Evolutionary conservation across 2,888 invertebrate species (phyloP), one percentile per base, ranked within the genome.

Genomic region (Drosophila histrio): DNA sequence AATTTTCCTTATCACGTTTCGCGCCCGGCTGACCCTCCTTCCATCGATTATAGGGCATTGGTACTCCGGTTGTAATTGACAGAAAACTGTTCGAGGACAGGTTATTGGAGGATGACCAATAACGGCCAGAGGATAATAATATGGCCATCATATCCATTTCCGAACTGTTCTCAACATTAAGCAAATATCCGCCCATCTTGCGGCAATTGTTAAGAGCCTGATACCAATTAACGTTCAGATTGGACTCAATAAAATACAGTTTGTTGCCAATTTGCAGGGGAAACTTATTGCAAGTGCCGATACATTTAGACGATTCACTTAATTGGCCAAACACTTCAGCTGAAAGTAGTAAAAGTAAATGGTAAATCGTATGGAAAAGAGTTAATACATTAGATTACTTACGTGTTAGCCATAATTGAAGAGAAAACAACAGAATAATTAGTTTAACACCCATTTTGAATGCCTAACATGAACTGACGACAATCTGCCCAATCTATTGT

Each of bases 21-120:
- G 43, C 39, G 15, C 47, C 24, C 3, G 60, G 71, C 26, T 69
- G 38, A 3, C 63, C 63, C 2, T 11, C 5, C 19, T 17, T 21
- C 70, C 71, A 71, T 21, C n/a, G 60, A 13, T 2, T 38, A 43
- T 53, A 60, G 7, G 63, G 71, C 59, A 70, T 71, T 22, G 59
- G n/a, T n/a, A 19, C 7, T 13, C 64, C 64, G 11, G 54, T 69
- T 13, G 54, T 32, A 6, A 68, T 15, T 6, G 70, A 69, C 17
- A 59, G 17, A 6, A 52, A 68, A 7, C 7, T 17, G 11, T 22
- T 7, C 0, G 19, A 1, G 11, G 58, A 58, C 7, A 70, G 38
- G 7, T 38, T 30, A 26, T 63, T 62, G 2, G 69, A 30, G 17
- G 70, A 69, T 32, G 26, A 30, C 63, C 70, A 69, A 36, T 59